Evolutionary conservation across 2,888 invertebrate genomes (phyloP), one percentile per base, ranked within the genome.

Genomic region (Argyresthia goedartella): DNA sequence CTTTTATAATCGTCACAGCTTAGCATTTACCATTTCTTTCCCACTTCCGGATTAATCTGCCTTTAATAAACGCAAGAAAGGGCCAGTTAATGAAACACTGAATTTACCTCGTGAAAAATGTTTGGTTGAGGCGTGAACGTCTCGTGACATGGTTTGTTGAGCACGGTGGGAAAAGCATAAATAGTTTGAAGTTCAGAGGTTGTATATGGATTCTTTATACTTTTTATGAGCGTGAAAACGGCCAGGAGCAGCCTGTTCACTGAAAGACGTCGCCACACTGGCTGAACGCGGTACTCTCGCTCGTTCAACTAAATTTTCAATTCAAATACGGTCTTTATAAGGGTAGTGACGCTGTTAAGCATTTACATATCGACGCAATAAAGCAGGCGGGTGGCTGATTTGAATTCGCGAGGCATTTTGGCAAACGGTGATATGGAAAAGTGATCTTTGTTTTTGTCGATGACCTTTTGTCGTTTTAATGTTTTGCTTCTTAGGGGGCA

Each of bases 331-430:
- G 84, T 77, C 82, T 85, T 81, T 85, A 81, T 85, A 84, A 85
- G 86, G 84, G 86, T 84, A 86, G 85, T 86, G 84, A 84, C 84
- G 85, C 75, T 75, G 78, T 78, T 77, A 81, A 73, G 75, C 81
- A 86, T 86, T 86, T 85, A 87, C 85, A 86, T 87, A 86, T 82
- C 79, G 79, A 78, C 81, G 85, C 84, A 84, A 85, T 84, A 85
- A 82, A 82, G 69, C 78, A 72, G 69, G 65, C 78, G 78, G 74
- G 73, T 72, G 76, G 71, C 77, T 81, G 76, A 76, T 84, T 84
- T 76, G 74, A 76, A 85, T 84, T 80, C 76, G 65, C 69, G 66
- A 64, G 68, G 68, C 39, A 39, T 39, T 39, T 39, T n/a, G 39
- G 39, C n/a, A 2, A 39, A 39, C 25, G 2, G 2, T 25, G 2